phyloP scores from a whole-genome alignment of 2,113 vertebrate species.

The Coptodon rendalli region DNA sequence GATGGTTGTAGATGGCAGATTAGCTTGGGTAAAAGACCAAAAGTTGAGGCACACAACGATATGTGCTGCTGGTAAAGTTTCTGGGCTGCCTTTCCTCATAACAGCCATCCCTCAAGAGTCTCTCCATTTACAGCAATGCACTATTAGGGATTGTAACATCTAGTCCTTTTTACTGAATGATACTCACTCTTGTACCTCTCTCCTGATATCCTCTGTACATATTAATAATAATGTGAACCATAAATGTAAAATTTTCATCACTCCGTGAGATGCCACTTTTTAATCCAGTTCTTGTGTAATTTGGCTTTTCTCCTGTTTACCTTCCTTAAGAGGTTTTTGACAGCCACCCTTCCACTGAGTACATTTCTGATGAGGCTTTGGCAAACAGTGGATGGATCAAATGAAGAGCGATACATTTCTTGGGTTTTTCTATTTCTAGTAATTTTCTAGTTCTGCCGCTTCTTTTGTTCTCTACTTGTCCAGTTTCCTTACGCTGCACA shows the following conservation, averaged over 20 bases:
- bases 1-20: neutral
- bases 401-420: neutral
- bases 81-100: neutral
- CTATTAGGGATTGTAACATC: neutral
- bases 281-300: neutral
- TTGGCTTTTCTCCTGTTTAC: neutral
- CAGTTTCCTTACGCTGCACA: neutral
- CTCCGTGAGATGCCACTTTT: neutral
- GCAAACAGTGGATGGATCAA: neutral
- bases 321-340: neutral
- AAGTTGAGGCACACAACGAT: neutral
- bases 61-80: neutral
- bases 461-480: neutral
- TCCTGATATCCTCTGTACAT: neutral
- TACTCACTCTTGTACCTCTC: neutral
- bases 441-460: neutral
- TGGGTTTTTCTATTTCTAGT: neutral
- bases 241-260: neutral
- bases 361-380: neutral
- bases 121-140: neutral
- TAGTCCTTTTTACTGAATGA: neutral
- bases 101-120: neutral
- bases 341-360: neutral
- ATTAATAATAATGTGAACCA: neutral
- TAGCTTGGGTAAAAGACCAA: fast-evolving